Evolutionary conservation across 2,797 vertebrate species (phyloP).

Genomic region (Coreius guichenoti): DNA sequence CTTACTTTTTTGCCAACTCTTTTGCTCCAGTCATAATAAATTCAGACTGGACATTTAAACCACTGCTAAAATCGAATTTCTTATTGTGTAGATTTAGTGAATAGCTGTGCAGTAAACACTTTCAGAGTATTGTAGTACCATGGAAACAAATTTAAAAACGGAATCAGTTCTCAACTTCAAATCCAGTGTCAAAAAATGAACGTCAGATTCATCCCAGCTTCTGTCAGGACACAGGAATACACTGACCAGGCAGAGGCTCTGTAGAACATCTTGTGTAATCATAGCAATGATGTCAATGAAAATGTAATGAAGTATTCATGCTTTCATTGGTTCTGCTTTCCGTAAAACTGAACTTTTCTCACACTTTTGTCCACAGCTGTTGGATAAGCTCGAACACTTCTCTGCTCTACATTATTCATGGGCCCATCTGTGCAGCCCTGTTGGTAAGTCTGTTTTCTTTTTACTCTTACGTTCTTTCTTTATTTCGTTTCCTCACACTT

Average conservation of each 20-base stretch:
- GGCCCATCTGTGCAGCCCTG: slow-evolving; percentile 94
- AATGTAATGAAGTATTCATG: background rate
- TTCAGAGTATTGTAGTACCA: background rate
- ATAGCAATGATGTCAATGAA: background rate
- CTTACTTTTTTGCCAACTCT: background rate
- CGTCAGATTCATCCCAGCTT: background rate
- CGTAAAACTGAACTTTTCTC: background rate
- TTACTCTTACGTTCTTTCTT: slow-evolving; percentile 48
- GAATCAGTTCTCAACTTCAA: background rate
- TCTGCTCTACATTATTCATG: slow-evolving; percentile 95
- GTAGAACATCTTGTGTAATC: slow-evolving; percentile 29
- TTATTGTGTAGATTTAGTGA: background rate
- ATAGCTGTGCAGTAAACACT: background rate
- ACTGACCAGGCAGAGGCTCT: background rate
- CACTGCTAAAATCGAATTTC: background rate
- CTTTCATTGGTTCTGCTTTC: slow-evolving; percentile 18
- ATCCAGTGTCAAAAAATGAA: background rate
- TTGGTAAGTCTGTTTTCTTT: slow-evolving; percentile 81
- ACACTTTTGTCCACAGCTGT: slow-evolving; percentile 78
- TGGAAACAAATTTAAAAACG: background rate
- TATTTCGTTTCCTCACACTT: slow-evolving; percentile 10
- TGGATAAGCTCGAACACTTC: slow-evolving; percentile 94
- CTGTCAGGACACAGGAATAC: slow-evolving; percentile 1
- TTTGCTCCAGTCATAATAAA: background rate
- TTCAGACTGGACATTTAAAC: background rate